These are phyloP conservation scores for Reinhardtius hippoglossoides DNA, from an alignment of 2,113 vertebrate species.

Conservation along the genomic window DNA sequence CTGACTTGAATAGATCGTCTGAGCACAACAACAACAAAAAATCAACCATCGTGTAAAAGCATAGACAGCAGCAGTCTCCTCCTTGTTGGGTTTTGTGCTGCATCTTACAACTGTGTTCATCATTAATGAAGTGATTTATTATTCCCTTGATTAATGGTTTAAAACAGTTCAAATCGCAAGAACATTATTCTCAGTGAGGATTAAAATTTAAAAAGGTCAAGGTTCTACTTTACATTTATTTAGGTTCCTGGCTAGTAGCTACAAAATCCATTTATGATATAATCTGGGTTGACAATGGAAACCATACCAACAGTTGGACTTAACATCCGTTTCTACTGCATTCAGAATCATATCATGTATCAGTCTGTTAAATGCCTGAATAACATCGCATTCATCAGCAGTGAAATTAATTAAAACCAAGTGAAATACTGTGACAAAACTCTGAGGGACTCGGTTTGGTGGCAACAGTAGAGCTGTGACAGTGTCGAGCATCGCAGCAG, in stretches of 20 bases:
- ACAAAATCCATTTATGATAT: background rate
- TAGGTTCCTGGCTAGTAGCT: background rate
- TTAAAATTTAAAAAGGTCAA: background rate
- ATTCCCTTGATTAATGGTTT: too few relatives aligned
- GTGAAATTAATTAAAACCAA: background rate
- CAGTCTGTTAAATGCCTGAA: background rate
- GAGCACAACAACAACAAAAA: background rate
- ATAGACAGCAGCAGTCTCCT: too few relatives aligned
- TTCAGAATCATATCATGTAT: background rate
- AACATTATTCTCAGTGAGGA: background rate
- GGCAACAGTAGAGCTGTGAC: constrained; percentile 6
- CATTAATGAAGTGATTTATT: too few relatives aligned
- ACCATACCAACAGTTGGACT: too few relatives aligned
- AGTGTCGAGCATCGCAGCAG: background rate
- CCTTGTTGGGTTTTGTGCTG: too few relatives aligned
- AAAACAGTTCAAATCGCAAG: background rate
- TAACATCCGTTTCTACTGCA: background rate
- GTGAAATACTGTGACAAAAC: background rate
- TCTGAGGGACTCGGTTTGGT: background rate
- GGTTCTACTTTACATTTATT: background rate
- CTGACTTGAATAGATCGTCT: background rate
- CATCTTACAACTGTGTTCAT: too few relatives aligned
- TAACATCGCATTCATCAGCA: background rate
- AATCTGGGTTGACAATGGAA: too few relatives aligned
- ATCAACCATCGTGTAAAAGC: background rate